phyloP scores from a whole-genome alignment of 2,888 invertebrate genomes.

The Oxycera nigricornis region DNA sequence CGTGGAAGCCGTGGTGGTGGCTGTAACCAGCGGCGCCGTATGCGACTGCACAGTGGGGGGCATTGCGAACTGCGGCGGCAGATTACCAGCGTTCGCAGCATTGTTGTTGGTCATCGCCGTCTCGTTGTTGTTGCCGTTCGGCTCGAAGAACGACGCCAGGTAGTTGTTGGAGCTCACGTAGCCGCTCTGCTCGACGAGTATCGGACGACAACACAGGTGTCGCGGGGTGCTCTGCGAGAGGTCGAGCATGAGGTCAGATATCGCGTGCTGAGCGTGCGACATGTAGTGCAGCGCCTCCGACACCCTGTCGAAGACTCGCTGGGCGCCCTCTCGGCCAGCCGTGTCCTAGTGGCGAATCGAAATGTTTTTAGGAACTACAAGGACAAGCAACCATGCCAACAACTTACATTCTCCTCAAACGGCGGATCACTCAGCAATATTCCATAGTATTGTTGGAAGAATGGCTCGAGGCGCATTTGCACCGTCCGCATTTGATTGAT shows the following conservation, averaged over 20 bases:
- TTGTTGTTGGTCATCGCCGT: conserved; percentile 45
- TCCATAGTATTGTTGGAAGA: conserved; percentile 69
- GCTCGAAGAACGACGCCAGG: conserved; percentile 45
- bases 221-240: conserved; percentile 73
- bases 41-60: conserved; percentile 27
- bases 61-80: conserved; percentile 6
- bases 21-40: conserved; percentile 16
- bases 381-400: conserved; percentile 52
- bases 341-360: conserved; percentile 53
- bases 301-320: conserved; percentile 75
- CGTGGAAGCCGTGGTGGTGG: conserved; percentile 39
- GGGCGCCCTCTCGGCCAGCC: conserved; percentile 65
- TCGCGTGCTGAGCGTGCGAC: conserved; percentile 86
- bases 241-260: conserved; percentile 85
- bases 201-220: conserved; percentile 74
- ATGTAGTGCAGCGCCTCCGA: conserved; percentile 84
- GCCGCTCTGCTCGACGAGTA: conserved; percentile 72
- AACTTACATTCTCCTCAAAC: conserved; percentile 59
- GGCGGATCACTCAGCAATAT: conserved; percentile 69
- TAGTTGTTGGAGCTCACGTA: conserved; percentile 61
- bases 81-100: conserved; percentile 10
- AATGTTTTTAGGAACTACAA: background rate
- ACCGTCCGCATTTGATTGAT: conserved; percentile 59
- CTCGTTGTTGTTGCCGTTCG: conserved; percentile 47
- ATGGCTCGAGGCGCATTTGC: conserved; percentile 69